Percentiles rank a stretch among this genome's conserved stretches.
Evolutionary conservation across 2,888 invertebrate species (phyloP).

Genomic region (Cephus sareptanus): DNA sequence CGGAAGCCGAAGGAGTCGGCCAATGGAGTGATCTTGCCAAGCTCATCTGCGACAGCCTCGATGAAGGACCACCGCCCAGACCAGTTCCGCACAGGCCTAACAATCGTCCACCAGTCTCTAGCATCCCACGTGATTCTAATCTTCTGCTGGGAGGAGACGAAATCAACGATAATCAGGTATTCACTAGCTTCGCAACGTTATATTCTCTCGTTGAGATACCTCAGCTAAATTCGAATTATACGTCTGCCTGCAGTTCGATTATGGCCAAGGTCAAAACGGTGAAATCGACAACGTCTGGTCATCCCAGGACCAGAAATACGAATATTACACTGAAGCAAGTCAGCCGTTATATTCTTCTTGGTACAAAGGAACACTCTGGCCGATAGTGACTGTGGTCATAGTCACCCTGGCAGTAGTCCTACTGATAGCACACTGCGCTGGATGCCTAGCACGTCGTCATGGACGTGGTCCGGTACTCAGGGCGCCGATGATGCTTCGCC

Average conservation of each 20-base stretch:
- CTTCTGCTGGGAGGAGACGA: constrained; percentile 27
- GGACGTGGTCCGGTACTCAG: constrained; percentile 59
- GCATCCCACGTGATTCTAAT: constrained; percentile 28
- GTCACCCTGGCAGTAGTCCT: constrained; percentile 45
- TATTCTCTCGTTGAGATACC: background rate
- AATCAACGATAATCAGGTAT: constrained; percentile 29
- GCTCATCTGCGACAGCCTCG: constrained; percentile 49
- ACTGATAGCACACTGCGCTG: constrained; percentile 43
- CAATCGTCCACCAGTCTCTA: constrained; percentile 10
- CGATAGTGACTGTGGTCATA: constrained; percentile 44
- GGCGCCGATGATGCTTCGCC: constrained; percentile 61
- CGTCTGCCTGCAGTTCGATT: constrained; percentile 31
- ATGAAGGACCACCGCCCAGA: constrained; percentile 50
- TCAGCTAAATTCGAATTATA: background rate
- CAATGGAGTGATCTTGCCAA: constrained; percentile 63
- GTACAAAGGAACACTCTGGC: constrained; percentile 51
- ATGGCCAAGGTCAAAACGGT: constrained; percentile 28
- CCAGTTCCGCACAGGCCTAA: constrained; percentile 30
- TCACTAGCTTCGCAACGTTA: background rate
- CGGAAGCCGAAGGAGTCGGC: constrained; percentile 39
- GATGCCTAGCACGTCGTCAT: constrained; percentile 50
- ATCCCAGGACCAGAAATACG: constrained; percentile 50
- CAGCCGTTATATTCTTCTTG: constrained; percentile 37
- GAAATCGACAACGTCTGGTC: constrained; percentile 47
- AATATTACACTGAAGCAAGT: constrained; percentile 30